Percentiles rank a stretch among this genome's conserved stretches.
Conservation (phyloP, 2,113 vertebrate genomes). For the Colius striatus region DNA sequence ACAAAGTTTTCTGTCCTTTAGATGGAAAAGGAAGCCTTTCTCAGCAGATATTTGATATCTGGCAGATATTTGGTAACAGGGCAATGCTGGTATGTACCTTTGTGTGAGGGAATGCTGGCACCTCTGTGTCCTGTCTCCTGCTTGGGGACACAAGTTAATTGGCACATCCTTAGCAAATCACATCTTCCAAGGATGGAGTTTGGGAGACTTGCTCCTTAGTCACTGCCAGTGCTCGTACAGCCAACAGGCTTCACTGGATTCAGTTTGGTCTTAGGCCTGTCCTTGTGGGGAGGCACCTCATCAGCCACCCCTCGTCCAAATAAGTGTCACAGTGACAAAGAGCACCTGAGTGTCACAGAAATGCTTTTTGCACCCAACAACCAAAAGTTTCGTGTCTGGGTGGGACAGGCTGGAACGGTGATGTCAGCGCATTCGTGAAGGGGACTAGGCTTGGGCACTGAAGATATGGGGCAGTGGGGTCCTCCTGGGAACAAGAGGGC, state of each 20-base stretch:
- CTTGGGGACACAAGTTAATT: no score
- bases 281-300: background rate
- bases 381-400: background rate
- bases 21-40: background rate
- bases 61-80: background rate
- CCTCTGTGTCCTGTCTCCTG: background rate
- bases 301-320: background rate
- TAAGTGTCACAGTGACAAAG: background rate
- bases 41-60: background rate
- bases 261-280: background rate
- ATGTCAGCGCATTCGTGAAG: background rate
- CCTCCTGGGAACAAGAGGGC: background rate
- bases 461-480: accelerated
- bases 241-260: background rate
- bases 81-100: no score
- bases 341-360: background rate
- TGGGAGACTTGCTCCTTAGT: background rate
- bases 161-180: background rate
- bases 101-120: accelerated
- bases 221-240: background rate
- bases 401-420: background rate
- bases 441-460: background rate
- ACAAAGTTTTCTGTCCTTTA: background rate
- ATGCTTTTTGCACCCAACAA: background rate
- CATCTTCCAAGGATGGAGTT: background rate